phyloP scores from a whole-genome alignment of 2,113 vertebrate species.

The Lanius ludovicianus region DNA sequence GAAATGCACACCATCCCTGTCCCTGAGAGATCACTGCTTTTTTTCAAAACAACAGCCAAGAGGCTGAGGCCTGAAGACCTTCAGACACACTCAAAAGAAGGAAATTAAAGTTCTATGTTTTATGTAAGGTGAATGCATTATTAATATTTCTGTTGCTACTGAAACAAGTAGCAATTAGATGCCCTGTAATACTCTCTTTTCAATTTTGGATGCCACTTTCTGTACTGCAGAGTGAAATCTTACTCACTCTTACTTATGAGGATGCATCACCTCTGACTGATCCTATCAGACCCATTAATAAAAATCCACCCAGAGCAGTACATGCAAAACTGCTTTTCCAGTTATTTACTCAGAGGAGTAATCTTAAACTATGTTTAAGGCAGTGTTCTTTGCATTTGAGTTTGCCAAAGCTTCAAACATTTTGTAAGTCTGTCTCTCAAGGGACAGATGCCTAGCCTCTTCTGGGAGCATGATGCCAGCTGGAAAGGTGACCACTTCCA shows the following conservation, averaged over 20 bases:
- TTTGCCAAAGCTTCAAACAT: background rate
- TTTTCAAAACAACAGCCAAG: background rate
- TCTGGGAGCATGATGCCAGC: background rate
- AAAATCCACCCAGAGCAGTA: background rate
- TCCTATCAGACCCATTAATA: background rate
- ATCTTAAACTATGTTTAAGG: background rate
- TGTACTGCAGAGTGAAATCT: background rate
- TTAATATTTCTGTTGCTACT: background rate
- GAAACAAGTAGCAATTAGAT: background rate
- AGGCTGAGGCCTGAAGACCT: background rate
- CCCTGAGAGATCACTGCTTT: background rate
- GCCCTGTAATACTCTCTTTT: background rate
- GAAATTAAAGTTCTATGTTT: background rate
- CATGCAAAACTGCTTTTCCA: background rate
- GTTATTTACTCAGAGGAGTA: background rate
- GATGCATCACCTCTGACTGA: background rate
- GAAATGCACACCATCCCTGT: background rate
- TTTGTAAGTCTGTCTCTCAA: background rate
- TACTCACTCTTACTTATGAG: background rate
- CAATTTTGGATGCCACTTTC: background rate
- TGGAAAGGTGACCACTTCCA: conserved; percentile 51
- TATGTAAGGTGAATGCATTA: background rate
- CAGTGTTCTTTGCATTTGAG: background rate
- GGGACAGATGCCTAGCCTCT: background rate
- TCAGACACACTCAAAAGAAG: background rate